phyloP scores from a whole-genome alignment of 2,113 vertebrate species.

The Sisor rabdophorus region DNA sequence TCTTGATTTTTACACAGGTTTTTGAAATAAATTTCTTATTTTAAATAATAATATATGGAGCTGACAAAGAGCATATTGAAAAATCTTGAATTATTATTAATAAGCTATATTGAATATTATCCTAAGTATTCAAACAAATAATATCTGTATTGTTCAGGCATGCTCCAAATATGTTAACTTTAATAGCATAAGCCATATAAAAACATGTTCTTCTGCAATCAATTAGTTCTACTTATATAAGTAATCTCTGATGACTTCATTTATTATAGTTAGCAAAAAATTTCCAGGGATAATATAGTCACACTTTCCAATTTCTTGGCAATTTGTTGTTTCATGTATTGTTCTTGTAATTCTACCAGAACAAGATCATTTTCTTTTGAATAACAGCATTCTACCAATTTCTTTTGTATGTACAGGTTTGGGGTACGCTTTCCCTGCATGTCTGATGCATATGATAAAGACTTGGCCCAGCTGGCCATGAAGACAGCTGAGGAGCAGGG shows the following conservation, averaged over 20 bases:
- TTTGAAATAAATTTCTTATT: too few species aligned
- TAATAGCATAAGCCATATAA: not conserved
- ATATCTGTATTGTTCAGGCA: not conserved
- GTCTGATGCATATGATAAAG: slow-evolving; percentile 73
- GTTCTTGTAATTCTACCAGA: too few species aligned
- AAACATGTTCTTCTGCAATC: not conserved
- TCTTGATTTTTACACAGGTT: too few species aligned
- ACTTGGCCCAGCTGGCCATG: slow-evolving; percentile 54
- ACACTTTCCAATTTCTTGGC: too few species aligned
- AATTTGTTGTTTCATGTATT: too few species aligned
- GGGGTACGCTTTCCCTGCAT: slow-evolving; percentile 73
- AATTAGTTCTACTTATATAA: not conserved
- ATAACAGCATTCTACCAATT: not conserved
- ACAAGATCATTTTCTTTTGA: not conserved
- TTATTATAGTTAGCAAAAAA: too few species aligned
- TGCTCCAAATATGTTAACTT: not conserved
- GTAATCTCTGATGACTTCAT: not conserved
- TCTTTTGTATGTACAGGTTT: slow-evolving; percentile 59
- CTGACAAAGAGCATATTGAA: not conserved
- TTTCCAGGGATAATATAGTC: too few species aligned
- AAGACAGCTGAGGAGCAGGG: slow-evolving; percentile 57
- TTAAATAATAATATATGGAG: not conserved
- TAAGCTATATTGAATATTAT: not conserved
- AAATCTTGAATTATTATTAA: not conserved
- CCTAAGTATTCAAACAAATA: not conserved